Evolutionary conservation across 2,113 vertebrate genomes (phyloP), one percentile per base, ranked within the genome.

Genomic region (Gopherus flavomarginatus): DNA sequence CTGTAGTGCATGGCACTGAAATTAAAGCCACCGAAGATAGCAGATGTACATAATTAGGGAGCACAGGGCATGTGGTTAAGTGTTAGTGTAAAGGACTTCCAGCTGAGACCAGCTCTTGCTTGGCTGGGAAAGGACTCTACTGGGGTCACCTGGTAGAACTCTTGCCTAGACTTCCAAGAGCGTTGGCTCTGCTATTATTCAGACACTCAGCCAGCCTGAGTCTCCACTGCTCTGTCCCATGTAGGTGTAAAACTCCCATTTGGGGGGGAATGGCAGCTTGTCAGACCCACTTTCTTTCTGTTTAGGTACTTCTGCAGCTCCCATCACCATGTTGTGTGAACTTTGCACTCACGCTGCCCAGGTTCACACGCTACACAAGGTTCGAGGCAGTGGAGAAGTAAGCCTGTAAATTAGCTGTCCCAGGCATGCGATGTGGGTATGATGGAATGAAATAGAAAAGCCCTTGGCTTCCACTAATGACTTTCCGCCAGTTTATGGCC

Each of bases 401-500:
- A 14, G 16, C 62, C 29, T 6, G 14, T 35, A 65, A 16, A 4
- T 65, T 65, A 65, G 31, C 62, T 65, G 16, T 19, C 31, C 31
- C 62, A 65, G 62, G 62, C 14, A 17, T 65, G 29, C 6, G 13
- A 35, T 16, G 31, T 65, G 62, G 62, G 54, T 22, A 56, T 56
- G 21, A 35, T 65, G 31, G 62, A 19, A n/a, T 35, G 31, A 65
- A 65, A 12, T 13, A 2, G 54, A 1, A 1, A 79, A 83, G 82
- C 47, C 57, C 42, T 14, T 81, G 5, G 0, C 8, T 0, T 4
- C 62, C 14, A 65, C 62, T 17, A 3, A 0, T 6, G 22, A 1
- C 6, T 59, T 31, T 38, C 59, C 26, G 12, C 11, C 1, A 1
- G 1, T 3, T 75, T n/a, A 0, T 0, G 69, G 38, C 3, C 1